These are phyloP conservation scores for Vollenhovia emeryi DNA, from an alignment of 1,140 invertebrate species.

Conservation along the genomic window DNA sequence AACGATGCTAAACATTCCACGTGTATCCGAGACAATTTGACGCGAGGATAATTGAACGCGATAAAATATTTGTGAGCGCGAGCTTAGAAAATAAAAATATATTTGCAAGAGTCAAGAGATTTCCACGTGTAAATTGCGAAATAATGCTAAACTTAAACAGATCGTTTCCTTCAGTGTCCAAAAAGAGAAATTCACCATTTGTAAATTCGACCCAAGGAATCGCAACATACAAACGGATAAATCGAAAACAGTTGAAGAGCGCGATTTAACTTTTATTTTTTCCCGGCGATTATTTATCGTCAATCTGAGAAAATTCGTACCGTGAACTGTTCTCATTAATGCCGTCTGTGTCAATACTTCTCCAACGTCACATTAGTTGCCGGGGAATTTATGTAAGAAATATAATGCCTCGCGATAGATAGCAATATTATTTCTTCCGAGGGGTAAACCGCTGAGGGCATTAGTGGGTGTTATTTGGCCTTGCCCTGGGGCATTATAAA, in stretches of 20 bases:
- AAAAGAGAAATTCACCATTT: neutral
- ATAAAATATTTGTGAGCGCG: neutral
- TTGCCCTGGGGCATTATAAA: too few relatives aligned
- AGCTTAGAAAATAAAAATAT: neutral
- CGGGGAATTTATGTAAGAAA: neutral
- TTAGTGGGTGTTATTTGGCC: too few relatives aligned
- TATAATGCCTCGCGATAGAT: too few relatives aligned
- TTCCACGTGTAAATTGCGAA: too few relatives aligned
- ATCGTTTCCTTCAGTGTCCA: neutral
- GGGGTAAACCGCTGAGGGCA: too few relatives aligned
- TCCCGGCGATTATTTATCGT: neutral
- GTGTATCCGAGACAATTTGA: neutral
- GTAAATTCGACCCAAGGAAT: neutral
- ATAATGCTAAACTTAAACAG: neutral
- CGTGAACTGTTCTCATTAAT: neutral
- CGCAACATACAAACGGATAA: neutral
- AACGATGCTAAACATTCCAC: neutral
- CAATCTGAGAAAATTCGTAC: neutral
- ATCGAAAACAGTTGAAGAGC: neutral
- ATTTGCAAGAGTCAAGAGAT: neutral
- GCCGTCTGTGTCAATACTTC: neutral
- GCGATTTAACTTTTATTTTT: neutral
- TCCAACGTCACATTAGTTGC: neutral
- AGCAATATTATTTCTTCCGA: too few relatives aligned
- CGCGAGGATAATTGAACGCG: neutral